Base-by-base conservation (phyloP, 2,888 invertebrate genomes). In the Pachydiplax longipennis region DNA sequence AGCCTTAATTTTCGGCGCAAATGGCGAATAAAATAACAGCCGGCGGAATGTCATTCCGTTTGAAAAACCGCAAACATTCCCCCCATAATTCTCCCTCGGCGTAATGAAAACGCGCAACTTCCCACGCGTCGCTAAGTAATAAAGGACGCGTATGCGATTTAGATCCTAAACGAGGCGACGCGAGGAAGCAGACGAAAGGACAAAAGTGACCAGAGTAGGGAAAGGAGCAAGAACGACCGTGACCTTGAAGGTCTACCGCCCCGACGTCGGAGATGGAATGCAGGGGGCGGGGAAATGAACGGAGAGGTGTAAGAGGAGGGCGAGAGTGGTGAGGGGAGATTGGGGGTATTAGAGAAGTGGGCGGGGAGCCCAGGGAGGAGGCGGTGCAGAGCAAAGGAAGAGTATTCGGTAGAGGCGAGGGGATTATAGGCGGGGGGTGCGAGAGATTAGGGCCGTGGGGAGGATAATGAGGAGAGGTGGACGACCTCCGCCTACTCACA, bases 381-480 rank as follows among this genome's bases (percentile, higher is more conserved):
- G 80, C 15, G 48, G 90, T 37, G 35, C n/a, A 65, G 25, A 40
- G 44, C 58, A 81, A 44, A 48, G 82, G 48, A 81, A 61, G 81
- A 58, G 61, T n/a, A n/a, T n/a, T n/a, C n/a, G n/a, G n/a, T n/a
- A n/a, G 65, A 48, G 40, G 90, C 31, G 90, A 31, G 48, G 31
- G 35, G n/a, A 35, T 81, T 25, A 65, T 18, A 90, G 90, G 90
- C 48, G 22, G 87, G 80, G 40, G 80, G 90, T 37, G 80, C n/a
- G 65, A 80, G 44, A 73, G 91, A 81, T 81, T 40, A 31, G 18
- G 81, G 82, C 61, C 58, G 91, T 80, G 37, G 80, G 61, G 82
- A 90, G 90, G 87, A 90, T 90, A 90, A 82, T 37, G 73, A 48
- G 87, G 90, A 91, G 35, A 91, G 92, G 90, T 87, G 87, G 58